Evolutionary conservation across 2,888 invertebrate species (phyloP).

Genomic region (Rotaria sp.): DNA sequence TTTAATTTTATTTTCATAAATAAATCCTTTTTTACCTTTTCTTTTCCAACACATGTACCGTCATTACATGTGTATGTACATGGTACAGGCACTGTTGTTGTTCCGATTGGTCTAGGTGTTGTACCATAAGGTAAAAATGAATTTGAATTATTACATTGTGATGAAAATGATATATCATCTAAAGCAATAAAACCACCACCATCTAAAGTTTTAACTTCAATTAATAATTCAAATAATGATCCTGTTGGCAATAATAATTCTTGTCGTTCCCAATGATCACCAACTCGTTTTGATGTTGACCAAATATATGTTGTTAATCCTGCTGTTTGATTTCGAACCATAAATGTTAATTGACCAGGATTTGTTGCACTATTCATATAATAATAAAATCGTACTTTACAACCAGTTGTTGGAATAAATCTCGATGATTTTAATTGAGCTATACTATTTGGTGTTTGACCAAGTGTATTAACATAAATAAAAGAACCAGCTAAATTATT

Average conservation of each 20-base stretch:
- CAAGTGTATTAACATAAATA: constrained; percentile 32
- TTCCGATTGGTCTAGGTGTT: background rate
- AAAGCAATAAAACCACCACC: constrained; percentile 45
- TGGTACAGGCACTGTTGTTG: constrained; percentile 9
- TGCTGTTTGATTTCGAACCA: constrained; percentile 41
- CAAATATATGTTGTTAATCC: constrained; percentile 44
- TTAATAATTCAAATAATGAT: constrained; percentile 44
- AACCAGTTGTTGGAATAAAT: constrained; percentile 5
- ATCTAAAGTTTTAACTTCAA: constrained; percentile 45
- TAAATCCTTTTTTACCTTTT: background rate
- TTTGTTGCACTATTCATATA: constrained; percentile 32
- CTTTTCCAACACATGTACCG: background rate
- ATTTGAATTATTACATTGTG: constrained; percentile 43
- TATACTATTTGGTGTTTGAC: background rate
- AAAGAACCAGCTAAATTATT: constrained; percentile 33
- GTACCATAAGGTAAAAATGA: constrained; percentile 30
- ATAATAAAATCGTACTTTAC: constrained; percentile 34
- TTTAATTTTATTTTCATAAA: background rate
- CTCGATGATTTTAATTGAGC: constrained; percentile 11
- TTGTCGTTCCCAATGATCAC: constrained; percentile 47
- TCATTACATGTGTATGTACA: background rate
- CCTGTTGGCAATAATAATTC: constrained; percentile 26
- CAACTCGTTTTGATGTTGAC: constrained; percentile 45
- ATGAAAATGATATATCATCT: constrained; percentile 49
- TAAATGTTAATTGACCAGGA: constrained; percentile 27